A percentile compares a stretch with the other conserved stretches of the same genome.
Conservation (phyloP, 1,140 invertebrate species). For the Stratiolaelaps scimitus region DNA sequence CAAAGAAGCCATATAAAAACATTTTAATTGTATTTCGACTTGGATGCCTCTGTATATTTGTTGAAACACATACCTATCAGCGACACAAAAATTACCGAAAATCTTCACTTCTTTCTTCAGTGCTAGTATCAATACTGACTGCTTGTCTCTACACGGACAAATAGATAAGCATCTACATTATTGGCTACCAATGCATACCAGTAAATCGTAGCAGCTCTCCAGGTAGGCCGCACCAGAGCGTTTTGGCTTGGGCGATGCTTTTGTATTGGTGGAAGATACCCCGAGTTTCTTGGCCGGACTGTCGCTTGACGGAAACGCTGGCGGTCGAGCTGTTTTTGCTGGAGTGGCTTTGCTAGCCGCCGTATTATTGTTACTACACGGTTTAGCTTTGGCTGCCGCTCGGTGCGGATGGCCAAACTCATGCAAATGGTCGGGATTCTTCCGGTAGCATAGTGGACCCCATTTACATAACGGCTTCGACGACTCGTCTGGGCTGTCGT, state of each 20-base stretch:
- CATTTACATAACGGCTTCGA: constrained; percentile 32
- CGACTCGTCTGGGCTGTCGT: background rate
- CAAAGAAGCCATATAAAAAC: constrained; percentile 31
- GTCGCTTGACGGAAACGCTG: no score
- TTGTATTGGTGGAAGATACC: background rate
- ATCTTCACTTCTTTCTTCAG: no score
- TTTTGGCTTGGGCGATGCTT: background rate
- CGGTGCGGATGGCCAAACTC: constrained; percentile 32
- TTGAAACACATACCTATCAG: no score
- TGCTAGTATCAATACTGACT: no score
- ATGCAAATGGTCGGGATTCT: constrained; percentile 33
- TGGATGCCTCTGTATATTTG: no score
- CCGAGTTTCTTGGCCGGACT: background rate
- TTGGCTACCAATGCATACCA: background rate
- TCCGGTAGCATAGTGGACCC: constrained; percentile 34
- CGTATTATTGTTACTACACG: background rate
- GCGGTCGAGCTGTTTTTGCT: background rate
- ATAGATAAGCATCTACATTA: no score
- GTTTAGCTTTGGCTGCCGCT: background rate
- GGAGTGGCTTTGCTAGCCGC: constrained; percentile 3
- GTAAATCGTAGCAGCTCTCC: constrained; percentile 2
- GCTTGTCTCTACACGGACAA: no score
- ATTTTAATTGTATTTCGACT: no score
- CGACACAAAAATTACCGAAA: no score
- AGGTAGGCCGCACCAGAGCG: background rate